phyloP scores from a whole-genome alignment of 2,113 vertebrate genomes.

The Neolamprologus caudopunctatus region DNA sequence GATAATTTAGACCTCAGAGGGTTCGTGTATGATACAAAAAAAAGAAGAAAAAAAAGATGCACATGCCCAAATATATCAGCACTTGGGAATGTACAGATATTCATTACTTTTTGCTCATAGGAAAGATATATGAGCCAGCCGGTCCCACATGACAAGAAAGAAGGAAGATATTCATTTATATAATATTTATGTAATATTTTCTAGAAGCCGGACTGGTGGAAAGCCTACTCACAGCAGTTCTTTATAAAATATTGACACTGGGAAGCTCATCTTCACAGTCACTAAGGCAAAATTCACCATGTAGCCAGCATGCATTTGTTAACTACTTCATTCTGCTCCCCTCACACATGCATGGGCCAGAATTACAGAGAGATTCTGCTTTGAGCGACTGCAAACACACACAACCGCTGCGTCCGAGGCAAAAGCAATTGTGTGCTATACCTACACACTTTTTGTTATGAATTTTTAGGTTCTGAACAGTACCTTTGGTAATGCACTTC shows the following conservation, averaged over 20 bases:
- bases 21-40: neutral
- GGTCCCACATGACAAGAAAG: neutral
- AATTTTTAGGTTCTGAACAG: neutral
- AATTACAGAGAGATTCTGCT: neutral
- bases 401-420: neutral
- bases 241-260: constrained; percentile 56
- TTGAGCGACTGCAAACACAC: neutral
- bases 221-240: neutral
- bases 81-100: too few relatives aligned
- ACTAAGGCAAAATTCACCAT: neutral
- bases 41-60: neutral
- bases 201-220: neutral
- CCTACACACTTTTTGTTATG: neutral
- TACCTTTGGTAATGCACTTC: neutral
- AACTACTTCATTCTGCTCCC: neutral
- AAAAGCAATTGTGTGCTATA: neutral
- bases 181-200: constrained; percentile 20
- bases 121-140: neutral
- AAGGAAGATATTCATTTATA: neutral
- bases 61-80: neutral
- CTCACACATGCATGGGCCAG: neutral
- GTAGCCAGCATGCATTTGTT: neutral
- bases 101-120: neutral
- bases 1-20: neutral
- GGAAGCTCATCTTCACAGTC: constrained; percentile 8